Evolutionary conservation across 1,140 invertebrate genomes (phyloP), one percentile per base, ranked within the genome.

Genomic region (Brachionus paranguensis): DNA sequence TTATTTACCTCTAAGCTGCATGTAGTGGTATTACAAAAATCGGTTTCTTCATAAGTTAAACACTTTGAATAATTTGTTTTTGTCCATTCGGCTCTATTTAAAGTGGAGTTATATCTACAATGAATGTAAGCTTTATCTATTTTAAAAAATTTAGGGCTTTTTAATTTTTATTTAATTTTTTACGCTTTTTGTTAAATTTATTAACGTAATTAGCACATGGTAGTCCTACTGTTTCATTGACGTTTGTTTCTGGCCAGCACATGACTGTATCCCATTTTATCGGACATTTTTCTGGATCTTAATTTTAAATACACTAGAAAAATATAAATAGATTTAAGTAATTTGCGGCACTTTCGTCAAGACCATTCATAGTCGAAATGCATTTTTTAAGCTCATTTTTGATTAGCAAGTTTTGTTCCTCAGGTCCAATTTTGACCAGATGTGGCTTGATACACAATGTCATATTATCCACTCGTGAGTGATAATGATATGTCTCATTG

Each of bases 171-270:
- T 74, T 37, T 37, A 0, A 37, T 12, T 8, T 43, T 2, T 50
- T 27, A 76, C 72, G 43, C 50, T 76, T 76, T 27, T 47, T 76
- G 45, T 76, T 76, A 50, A 84, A 83, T 43, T 68, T 84, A 41
- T 84, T 64, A 8, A 84, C 50, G 37, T 83, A 84, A 55, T 78
- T 68, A 47, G 84, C 47, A 84, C 84, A 84, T 37, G 50, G 33
- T 17, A 29, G 17, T 29, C 41, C 27, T 11, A 33, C 43, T 29
- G 76, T 81, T 11, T 78, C 20, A 50, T 64, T 64, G 14, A 43
- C 50, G 0, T 10, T 8, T 33, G 84, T 70, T 27, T 78, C 72
- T 24, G 53, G 55, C 84, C 84, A 84, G n/a, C 84, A 84, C 14
- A 20, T 79, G 2, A 84, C 43, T 64, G 60, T 33, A 47, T 84